phyloP scores from a whole-genome alignment of 2,797 vertebrate genomes.

The Lemur catta region DNA sequence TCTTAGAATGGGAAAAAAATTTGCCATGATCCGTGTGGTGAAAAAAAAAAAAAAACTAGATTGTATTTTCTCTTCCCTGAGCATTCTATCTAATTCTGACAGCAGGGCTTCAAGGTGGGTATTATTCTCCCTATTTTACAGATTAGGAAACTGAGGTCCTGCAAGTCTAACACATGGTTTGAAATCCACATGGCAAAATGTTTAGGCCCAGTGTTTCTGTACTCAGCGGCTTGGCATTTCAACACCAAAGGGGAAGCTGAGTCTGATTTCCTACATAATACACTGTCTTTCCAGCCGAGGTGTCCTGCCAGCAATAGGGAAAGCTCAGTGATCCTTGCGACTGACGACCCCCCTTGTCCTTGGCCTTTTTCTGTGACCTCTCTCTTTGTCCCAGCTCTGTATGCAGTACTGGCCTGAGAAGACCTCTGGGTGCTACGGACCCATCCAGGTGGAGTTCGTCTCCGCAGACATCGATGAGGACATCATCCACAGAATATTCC shows the following conservation, averaged over 20 bases:
- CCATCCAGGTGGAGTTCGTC: slow-evolving; percentile 97
- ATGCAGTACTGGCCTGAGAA: slow-evolving; percentile 99
- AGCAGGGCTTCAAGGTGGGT: not conserved
- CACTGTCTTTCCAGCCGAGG: not conserved
- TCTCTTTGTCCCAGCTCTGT: slow-evolving; percentile 87
- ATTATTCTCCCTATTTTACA: not conserved
- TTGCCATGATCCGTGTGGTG: accelerated
- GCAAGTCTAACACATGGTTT: not conserved
- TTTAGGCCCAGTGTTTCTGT: not conserved
- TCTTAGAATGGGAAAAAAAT: not conserved
- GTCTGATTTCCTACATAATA: not conserved
- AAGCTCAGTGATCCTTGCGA: not conserved
- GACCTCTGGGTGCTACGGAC: slow-evolving; percentile 95
- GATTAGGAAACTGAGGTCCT: not conserved
- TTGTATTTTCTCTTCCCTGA: not conserved
- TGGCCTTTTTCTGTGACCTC: slow-evolving; percentile 1
- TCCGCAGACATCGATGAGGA: slow-evolving; percentile 98
- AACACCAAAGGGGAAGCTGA: not conserved
- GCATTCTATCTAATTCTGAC: not conserved
- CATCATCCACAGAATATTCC: slow-evolving; percentile 98
- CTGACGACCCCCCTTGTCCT: accelerated
- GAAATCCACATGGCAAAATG: not conserved
- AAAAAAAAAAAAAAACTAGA: not conserved
- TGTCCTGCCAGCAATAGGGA: not conserved
- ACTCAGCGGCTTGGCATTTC: not conserved